phyloP scores from a whole-genome alignment of 2,113 vertebrate genomes.

The Lota lota region DNA sequence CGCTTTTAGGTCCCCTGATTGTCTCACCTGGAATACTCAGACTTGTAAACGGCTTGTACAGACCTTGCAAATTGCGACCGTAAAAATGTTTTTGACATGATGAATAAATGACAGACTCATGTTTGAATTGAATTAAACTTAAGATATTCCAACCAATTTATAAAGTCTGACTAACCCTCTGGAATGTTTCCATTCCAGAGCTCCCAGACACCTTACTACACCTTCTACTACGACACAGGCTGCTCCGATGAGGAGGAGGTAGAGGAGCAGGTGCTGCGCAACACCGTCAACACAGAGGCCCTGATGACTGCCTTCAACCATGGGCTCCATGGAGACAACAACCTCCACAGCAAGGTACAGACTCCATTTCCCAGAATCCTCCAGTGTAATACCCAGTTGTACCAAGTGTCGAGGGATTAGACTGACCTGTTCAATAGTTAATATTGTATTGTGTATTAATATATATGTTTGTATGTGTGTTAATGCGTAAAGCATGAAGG shows the following conservation, averaged over 20 bases:
- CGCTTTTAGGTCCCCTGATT: neutral
- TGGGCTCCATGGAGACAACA: conserved; percentile 57
- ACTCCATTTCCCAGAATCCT: conserved; percentile 15
- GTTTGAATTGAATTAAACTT: too few species aligned
- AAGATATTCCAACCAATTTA: too few species aligned
- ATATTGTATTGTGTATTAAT: too few species aligned
- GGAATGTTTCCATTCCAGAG: conserved; percentile 36
- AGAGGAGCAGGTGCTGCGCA: conserved; percentile 68
- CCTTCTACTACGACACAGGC: conserved; percentile 70
- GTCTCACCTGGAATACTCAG: neutral
- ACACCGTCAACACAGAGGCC: conserved; percentile 75
- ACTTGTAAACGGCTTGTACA: too few species aligned
- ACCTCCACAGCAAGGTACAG: conserved; percentile 70
- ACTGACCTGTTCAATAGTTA: too few species aligned
- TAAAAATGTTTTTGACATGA: too few species aligned
- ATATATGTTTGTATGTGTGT: neutral
- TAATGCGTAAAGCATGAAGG: conserved; percentile 77
- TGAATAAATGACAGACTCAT: too few species aligned
- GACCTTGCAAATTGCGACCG: too few species aligned
- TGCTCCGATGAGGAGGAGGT: conserved; percentile 58
- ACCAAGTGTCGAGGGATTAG: too few species aligned
- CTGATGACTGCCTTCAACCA: conserved; percentile 78
- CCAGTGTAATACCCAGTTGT: too few species aligned
- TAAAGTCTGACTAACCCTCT: too few species aligned
- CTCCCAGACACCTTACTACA: conserved; percentile 68